phyloP scores from a whole-genome alignment of 2,797 vertebrate species.

The Trachops cirrhosus region DNA sequence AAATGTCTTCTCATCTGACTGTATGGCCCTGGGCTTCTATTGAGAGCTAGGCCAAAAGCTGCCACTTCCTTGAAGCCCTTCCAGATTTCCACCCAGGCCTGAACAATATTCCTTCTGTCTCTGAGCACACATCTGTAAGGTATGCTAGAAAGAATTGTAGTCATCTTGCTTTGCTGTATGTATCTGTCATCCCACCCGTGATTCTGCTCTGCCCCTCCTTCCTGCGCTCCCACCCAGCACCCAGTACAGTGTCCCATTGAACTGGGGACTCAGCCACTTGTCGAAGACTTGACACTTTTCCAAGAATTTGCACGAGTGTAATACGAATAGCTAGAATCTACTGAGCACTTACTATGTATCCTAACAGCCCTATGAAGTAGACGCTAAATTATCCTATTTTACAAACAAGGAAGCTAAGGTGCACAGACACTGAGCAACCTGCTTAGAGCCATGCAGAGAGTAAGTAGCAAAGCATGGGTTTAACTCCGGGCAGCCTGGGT shows the following conservation, averaged over 20 bases:
- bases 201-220: background rate
- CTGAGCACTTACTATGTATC: background rate
- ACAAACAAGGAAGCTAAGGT: background rate
- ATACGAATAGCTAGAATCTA: background rate
- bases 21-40: background rate
- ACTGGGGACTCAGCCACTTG: background rate
- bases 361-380: background rate
- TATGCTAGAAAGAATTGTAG: background rate
- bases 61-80: background rate
- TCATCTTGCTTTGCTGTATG: background rate
- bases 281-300: background rate
- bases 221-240: background rate
- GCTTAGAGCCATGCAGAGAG: background rate
- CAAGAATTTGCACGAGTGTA: background rate
- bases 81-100: background rate
- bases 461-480: background rate
- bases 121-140: background rate
- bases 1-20: background rate
- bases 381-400: background rate
- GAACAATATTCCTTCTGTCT: background rate
- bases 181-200: accelerated
- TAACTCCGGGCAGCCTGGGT: no score
- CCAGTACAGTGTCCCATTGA: background rate
- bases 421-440: background rate
- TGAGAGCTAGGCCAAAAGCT: background rate